Evolutionary conservation across 2,888 invertebrate species (phyloP), one percentile per base, ranked within the genome.

Genomic region (Bellardia bayeri): DNA sequence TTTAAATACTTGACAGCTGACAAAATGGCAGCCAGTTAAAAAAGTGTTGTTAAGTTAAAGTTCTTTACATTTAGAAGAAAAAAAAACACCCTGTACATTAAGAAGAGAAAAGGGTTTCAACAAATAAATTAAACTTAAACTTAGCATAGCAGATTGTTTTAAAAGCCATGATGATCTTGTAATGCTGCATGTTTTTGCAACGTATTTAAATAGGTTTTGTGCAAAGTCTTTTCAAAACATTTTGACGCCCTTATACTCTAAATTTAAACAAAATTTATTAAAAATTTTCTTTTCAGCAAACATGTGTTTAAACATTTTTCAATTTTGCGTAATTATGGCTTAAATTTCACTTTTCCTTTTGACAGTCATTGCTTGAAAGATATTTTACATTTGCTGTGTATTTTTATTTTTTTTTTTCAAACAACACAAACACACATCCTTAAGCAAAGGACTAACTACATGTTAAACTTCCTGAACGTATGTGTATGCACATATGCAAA

Each of bases 281-380:
- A 0, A 14, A 9, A 16, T 16, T 56, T 56, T 23, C 23, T 8
- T 56, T 30, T 78, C n/a, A 5, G 6, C 13, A 42, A 49, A 63
- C 82, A 69, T 49, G 16, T 82, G 82, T 33, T 23, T 75, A 13
- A 45, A 45, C 3, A 45, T 11, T 33, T 40, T 30, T 14, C 2
- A 51, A 66, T 74, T 74, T 81, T 71, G 64, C 75, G 56, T n/a
- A 71, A 86, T 82, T 64, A 82, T 58, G 61, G 78, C 75, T 84
- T 81, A 63, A 71, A 76, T 81, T 87, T 68, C 84, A 84, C 71
- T 84, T 84, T 84, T 61, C 74, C 40, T 79, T 74, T 72, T 13
- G 30, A 23, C 49, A 13, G 16, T 75, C 69, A 54, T 30, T 79
- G 42, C 82, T 76, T 49, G 14, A 71, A 54, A 61, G 68, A 78